phyloP scores from a whole-genome alignment of 35 echinoderm and acorn worm species.

The Ptychodera flava region DNA sequence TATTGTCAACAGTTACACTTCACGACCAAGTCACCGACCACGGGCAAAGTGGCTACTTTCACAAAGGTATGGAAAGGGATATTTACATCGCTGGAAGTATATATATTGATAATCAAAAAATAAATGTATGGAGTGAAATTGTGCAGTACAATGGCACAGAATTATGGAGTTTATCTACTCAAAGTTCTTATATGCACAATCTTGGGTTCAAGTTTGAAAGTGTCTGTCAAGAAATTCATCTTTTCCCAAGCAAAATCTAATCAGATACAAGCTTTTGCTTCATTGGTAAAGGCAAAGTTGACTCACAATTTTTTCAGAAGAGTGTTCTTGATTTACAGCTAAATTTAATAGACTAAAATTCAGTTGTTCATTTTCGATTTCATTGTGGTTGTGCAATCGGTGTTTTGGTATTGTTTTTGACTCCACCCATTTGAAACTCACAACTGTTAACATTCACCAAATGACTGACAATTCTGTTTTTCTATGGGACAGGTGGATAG shows the following conservation, averaged over 20 bases:
- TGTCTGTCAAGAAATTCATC: neutral
- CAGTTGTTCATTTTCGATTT: too few relatives aligned
- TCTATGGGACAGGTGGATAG: slow-evolving; percentile 95
- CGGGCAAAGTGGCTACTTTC: slow-evolving; percentile 85
- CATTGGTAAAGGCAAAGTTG: too few relatives aligned
- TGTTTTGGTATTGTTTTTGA: too few relatives aligned
- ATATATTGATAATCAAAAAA: neutral
- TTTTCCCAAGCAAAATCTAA: too few relatives aligned
- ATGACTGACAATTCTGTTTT: too few relatives aligned
- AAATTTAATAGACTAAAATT: too few relatives aligned
- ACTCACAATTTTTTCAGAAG: too few relatives aligned
- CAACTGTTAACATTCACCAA: too few relatives aligned
- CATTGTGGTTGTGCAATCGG: too few relatives aligned
- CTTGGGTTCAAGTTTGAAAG: neutral
- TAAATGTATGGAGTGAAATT: neutral
- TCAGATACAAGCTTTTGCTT: too few relatives aligned
- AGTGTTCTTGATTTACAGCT: too few relatives aligned
- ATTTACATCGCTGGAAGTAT: neutral
- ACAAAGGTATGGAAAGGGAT: slow-evolving; percentile 56
- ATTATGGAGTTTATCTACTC: neutral
- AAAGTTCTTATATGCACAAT: neutral
- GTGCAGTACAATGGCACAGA: neutral
- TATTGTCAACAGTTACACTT: slow-evolving; percentile 80
- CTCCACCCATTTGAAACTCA: too few relatives aligned
- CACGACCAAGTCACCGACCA: slow-evolving; percentile 73